Evolutionary conservation across 2,888 invertebrate species (phyloP).

Genomic region (Pedicia rivosa): DNA sequence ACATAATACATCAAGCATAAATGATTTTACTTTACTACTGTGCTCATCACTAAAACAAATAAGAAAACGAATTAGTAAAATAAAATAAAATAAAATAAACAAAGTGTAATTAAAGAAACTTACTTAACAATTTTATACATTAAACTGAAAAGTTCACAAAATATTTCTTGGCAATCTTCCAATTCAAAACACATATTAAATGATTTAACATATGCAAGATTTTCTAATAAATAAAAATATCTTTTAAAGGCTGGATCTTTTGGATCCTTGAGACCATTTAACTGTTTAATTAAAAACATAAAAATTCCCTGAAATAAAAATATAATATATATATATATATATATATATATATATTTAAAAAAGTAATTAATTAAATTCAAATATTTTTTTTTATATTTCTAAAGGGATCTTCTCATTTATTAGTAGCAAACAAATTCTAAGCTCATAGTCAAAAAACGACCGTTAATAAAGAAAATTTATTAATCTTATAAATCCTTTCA

Average conservation of each 20-base stretch:
- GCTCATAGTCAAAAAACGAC: no score
- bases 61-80: neutral
- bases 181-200: slow-evolving; percentile 98
- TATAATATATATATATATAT: neutral
- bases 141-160: slow-evolving; percentile 79
- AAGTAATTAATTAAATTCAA: no score
- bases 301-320: slow-evolving; percentile 54
- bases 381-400: no score
- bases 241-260: slow-evolving; percentile 95
- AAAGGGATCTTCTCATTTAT: no score
- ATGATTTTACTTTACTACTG: slow-evolving; percentile 88
- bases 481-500: no score
- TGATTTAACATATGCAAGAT: slow-evolving; percentile 92
- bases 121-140: slow-evolving; percentile 95
- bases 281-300: slow-evolving; percentile 84
- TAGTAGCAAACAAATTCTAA: no score
- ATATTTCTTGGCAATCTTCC: slow-evolving; percentile 94
- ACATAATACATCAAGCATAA: slow-evolving; percentile 90
- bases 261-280: slow-evolving; percentile 85
- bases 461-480: no score
- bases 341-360: no score
- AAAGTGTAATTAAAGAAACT: slow-evolving; percentile 27
- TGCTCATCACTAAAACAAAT: slow-evolving; percentile 65
- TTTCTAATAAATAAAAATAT: slow-evolving; percentile 93
- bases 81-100: slow-evolving; percentile 1